Percentiles rank a stretch among this genome's conserved stretches.
Conservation (phyloP, 2,113 vertebrate genomes). For the Glaucomys volans region DNA sequence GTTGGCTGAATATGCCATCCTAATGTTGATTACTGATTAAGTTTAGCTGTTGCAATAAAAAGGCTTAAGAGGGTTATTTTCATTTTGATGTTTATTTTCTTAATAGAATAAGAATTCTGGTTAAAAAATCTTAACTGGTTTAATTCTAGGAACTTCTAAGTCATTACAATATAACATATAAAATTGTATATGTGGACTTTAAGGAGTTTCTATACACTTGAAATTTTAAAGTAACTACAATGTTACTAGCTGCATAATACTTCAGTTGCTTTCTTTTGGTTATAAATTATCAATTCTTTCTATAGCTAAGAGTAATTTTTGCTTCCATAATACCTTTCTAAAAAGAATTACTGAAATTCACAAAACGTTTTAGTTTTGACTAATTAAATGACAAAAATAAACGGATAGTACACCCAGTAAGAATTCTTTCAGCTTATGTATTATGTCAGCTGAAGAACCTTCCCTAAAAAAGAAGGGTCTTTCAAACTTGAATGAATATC, state of each 20-base stretch:
- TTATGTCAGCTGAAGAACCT: not conserved
- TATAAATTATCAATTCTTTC: not conserved
- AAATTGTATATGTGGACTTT: not conserved
- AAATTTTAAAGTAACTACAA: not conserved
- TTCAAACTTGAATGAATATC: slow-evolving; percentile 1
- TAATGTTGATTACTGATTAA: not conserved
- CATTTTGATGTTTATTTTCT: not conserved
- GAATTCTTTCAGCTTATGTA: not conserved
- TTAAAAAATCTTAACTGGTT: not conserved
- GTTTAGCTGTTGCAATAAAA: not conserved
- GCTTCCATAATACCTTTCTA: not conserved
- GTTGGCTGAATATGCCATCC: not conserved
- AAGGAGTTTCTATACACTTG: not conserved
- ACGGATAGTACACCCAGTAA: not conserved
- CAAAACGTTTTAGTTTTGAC: slow-evolving; percentile 16
- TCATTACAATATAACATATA: not conserved
- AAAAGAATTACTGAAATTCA: slow-evolving; percentile 9
- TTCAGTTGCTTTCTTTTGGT: not conserved
- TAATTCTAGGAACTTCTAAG: not conserved
- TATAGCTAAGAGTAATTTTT: not conserved
- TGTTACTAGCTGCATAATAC: not conserved
- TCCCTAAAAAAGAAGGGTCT: not conserved
- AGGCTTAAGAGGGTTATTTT: not conserved
- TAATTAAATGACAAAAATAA: slow-evolving; percentile 9
- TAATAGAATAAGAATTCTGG: not conserved